Percentiles rank a stretch among this genome's conserved stretches.
These are phyloP conservation scores for Stomorhina lunata DNA, from an alignment of 2,888 invertebrate species.

Conservation along the genomic window DNA sequence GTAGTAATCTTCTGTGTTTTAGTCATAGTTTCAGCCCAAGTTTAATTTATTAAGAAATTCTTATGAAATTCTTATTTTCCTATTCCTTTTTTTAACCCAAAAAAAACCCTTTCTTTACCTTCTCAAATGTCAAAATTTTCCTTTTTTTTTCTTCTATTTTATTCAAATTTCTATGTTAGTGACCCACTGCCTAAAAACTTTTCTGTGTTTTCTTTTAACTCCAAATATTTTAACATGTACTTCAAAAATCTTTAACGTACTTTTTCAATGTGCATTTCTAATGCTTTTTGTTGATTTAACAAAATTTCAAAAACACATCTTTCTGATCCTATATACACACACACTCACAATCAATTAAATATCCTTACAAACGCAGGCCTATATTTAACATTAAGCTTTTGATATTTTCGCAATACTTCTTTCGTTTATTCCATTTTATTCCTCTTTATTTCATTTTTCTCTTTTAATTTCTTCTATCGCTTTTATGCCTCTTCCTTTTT, in stretches of 20 bases:
- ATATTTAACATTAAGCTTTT: constrained; percentile 37
- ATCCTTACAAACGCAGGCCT: background rate
- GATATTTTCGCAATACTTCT: constrained; percentile 23
- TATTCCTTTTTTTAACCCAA: background rate
- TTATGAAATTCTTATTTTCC: background rate
- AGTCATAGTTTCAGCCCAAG: no score
- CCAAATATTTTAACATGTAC: background rate
- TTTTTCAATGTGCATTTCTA: constrained; percentile 9
- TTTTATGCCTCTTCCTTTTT: background rate
- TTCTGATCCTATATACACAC: background rate
- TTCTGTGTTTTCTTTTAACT: constrained; percentile 36
- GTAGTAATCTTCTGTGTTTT: no score
- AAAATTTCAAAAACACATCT: background rate
- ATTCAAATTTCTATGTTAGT: constrained; percentile 59
- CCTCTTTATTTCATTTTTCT: constrained; percentile 41
- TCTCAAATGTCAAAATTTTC: constrained; percentile 27
- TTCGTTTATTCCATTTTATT: constrained; percentile 42
- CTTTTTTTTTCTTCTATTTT: constrained; percentile 34
- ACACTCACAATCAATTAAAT: background rate
- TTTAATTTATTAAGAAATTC: no score
- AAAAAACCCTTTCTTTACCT: constrained; percentile 24
- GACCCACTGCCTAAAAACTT: constrained; percentile 63
- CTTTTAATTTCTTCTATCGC: background rate
- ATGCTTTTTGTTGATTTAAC: constrained; percentile 5
- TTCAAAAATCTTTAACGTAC: background rate